Percentiles rank a stretch among this genome's conserved stretches.
Evolutionary conservation across 2,888 invertebrate species (phyloP).

Genomic region (Gisinianus flammeolus): DNA sequence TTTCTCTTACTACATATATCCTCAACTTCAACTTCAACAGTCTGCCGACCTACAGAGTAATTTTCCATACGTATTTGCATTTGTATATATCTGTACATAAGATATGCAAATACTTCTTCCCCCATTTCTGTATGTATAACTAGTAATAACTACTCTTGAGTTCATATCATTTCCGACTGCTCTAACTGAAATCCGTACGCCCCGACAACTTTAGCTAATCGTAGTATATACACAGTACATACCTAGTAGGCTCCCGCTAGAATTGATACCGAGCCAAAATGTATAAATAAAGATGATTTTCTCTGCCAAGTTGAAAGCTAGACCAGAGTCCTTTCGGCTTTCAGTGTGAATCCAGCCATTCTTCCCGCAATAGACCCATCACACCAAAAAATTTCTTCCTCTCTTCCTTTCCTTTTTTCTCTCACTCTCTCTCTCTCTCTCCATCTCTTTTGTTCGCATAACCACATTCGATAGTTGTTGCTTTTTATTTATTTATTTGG

Average conservation of each 20-base stretch:
- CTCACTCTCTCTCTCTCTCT: not conserved
- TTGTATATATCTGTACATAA: not conserved
- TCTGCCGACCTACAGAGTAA: not conserved
- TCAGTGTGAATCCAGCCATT: slow-evolving; percentile 39
- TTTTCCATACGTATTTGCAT: not conserved
- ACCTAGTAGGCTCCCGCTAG: too few relatives aligned
- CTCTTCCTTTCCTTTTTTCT: not conserved
- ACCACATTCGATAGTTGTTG: too few relatives aligned
- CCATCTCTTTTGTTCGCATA: too few relatives aligned
- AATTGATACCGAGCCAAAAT: slow-evolving; percentile 34
- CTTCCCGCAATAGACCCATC: slow-evolving; percentile 10
- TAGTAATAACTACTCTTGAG: not conserved
- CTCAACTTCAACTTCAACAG: too few relatives aligned
- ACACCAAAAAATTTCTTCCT: slow-evolving; percentile 4
- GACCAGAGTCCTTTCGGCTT: slow-evolving; percentile 17
- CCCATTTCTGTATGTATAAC: not conserved
- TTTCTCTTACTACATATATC: not conserved
- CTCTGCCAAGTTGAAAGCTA: slow-evolving; percentile 41
- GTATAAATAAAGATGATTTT: slow-evolving; percentile 38
- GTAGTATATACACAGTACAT: slow-evolving; percentile 3
- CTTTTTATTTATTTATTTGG: too few relatives aligned
- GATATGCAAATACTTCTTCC: too few relatives aligned
- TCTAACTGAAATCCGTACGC: not conserved
- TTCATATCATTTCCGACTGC: too few relatives aligned
- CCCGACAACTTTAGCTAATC: slow-evolving; percentile 19